phyloP scores from a whole-genome alignment of 1,140 invertebrate genomes.

The Drosophila arawakana region DNA sequence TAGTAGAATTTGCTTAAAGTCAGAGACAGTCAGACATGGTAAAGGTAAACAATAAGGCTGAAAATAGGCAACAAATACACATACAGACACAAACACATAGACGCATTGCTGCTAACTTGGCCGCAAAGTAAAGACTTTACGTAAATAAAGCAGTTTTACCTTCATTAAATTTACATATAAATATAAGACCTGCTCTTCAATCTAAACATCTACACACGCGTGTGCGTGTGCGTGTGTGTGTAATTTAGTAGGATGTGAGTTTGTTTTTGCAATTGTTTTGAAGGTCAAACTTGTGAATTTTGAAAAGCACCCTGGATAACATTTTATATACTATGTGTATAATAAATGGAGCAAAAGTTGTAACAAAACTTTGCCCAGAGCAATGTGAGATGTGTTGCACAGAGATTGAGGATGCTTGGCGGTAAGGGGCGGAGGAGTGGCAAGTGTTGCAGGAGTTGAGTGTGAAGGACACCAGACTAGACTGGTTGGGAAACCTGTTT shows the following conservation, averaged over 20 bases:
- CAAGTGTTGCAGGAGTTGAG: background rate
- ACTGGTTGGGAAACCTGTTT: conserved; percentile 45
- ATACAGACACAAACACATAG: conserved; percentile 14
- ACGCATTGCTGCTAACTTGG: conserved; percentile 6
- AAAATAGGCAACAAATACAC: conserved; percentile 22
- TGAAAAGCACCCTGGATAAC: conserved; percentile 42
- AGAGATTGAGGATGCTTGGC: background rate
- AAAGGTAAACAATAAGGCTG: conserved; percentile 38
- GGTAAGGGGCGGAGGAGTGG: background rate
- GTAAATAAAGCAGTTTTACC: conserved; percentile 67
- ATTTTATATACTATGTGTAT: conserved; percentile 50
- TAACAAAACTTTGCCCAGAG: conserved; percentile 62
- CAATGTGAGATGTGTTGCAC: conserved; percentile 23
- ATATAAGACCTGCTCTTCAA: conserved; percentile 58
- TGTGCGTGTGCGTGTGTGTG: background rate
- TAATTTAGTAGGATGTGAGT: conserved; percentile 21
- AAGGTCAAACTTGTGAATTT: conserved; percentile 68
- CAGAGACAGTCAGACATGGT: conserved; percentile 27
- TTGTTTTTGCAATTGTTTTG: conserved; percentile 61
- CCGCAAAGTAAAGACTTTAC: conserved; percentile 47
- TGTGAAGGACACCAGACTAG: conserved; percentile 52
- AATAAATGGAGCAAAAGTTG: conserved; percentile 73
- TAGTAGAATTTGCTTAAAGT: conserved; percentile 38
- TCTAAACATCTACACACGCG: background rate
- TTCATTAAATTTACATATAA: conserved; percentile 76